Evolutionary conservation across 2,113 vertebrate species (phyloP).

Genomic region (Ailurus styani): DNA sequence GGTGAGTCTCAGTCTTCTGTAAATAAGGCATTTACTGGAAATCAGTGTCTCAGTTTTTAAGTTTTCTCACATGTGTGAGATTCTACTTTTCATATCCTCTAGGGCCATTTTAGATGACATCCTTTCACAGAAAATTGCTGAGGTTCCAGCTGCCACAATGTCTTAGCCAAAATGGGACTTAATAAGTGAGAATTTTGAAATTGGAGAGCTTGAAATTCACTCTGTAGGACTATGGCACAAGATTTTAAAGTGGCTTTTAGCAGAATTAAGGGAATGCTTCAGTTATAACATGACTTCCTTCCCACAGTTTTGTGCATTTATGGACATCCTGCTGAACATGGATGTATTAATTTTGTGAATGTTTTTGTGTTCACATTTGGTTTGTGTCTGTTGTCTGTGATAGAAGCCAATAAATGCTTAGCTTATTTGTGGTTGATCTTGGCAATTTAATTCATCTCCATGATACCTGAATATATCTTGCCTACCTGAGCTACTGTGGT

Average conservation of each 20-base stretch:
- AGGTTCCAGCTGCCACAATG: background rate
- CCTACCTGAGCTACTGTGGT: background rate
- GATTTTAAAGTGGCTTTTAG: background rate
- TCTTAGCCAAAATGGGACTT: background rate
- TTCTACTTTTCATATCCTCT: background rate
- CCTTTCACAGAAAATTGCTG: background rate
- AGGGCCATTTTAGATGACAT: background rate
- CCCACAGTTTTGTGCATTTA: background rate
- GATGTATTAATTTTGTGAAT: background rate
- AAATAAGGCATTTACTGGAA: background rate
- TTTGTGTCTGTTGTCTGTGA: background rate
- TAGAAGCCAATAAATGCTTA: background rate
- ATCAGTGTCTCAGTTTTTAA: background rate
- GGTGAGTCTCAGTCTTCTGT: background rate
- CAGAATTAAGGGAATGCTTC: background rate
- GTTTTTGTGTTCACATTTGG: slow-evolving; percentile 8
- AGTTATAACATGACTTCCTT: background rate
- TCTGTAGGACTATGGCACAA: background rate
- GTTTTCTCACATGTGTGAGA: background rate
- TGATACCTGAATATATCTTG: background rate
- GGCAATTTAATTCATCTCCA: background rate
- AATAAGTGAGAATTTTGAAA: background rate
- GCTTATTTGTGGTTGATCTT: background rate
- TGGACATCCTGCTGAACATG: background rate
- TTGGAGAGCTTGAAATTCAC: background rate